Evolutionary conservation across 2,888 invertebrate species (phyloP), one percentile per base, ranked within the genome.

Genomic region (Trissonchulus latispiculum): DNA sequence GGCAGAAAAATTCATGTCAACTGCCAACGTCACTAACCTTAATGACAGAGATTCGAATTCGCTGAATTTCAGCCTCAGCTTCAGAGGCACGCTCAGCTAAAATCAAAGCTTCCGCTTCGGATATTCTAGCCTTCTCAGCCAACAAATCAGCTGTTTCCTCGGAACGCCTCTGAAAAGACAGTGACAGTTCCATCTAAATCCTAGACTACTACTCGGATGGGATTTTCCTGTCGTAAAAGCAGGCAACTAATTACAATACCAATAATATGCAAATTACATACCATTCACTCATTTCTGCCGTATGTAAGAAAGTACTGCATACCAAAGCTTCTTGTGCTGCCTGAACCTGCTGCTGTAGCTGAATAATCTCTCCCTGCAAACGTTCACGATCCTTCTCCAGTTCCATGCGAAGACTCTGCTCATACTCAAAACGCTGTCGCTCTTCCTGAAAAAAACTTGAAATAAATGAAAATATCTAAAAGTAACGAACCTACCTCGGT

Each of bases 141-240:
- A 97, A 86, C 35, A 96, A 86, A 82, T 97, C 95, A 36, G 95
- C 95, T 0, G 95, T 93, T 85, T 97, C 95, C 84, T 97, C 96
- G 33, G 59, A 74, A 23, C 61, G 36, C 15, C 72, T 28, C 72
- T 72, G 35, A 72, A 72, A 48, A 48, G 23, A 8, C 8, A 15
- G 48, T 48, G n/a, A n/a, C n/a, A n/a, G n/a, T n/a, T n/a, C n/a
- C n/a, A n/a, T n/a, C n/a, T n/a, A n/a, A n/a, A n/a, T n/a, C n/a
- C n/a, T n/a, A n/a, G n/a, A n/a, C n/a, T n/a, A n/a, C n/a, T n/a
- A n/a, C n/a, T n/a, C n/a, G n/a, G n/a, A n/a, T n/a, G n/a, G n/a
- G n/a, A n/a, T n/a, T n/a, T n/a, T n/a, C n/a, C n/a, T n/a, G n/a
- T n/a, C n/a, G n/a, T n/a, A n/a, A n/a, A n/a, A n/a, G n/a, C n/a